Conservation (phyloP, 1,140 invertebrate genomes). For the Harpegnathos saltator region DNA sequence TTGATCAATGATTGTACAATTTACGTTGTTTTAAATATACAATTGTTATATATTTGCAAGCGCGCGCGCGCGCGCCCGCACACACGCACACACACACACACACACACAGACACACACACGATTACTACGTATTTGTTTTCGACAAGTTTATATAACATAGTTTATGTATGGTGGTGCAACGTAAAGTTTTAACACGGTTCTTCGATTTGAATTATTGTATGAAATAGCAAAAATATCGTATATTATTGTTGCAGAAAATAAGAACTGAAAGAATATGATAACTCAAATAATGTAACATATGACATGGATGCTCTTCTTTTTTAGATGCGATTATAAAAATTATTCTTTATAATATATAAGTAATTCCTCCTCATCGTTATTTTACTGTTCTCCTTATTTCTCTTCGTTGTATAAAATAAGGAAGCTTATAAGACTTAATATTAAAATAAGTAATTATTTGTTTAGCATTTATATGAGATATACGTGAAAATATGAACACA, state of each 20-base stretch:
- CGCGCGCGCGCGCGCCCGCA: conserved; percentile 10
- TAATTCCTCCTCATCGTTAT: conserved; percentile 23
- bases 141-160: conserved; percentile 46
- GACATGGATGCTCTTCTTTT: conserved; percentile 13
- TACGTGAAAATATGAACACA: not conserved
- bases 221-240: not conserved
- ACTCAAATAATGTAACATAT: conserved; percentile 6
- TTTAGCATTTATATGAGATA: not conserved
- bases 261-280: not conserved
- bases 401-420: not conserved
- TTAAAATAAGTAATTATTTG: not conserved
- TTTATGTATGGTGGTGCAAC: conserved; percentile 8
- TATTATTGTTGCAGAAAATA: conserved; percentile 45
- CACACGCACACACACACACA: conserved; percentile 55
- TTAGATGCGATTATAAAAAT: conserved; percentile 56
- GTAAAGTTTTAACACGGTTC: conserved; percentile 32
- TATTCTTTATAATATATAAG: conserved; percentile 67
- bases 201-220: not conserved
- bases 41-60: not conserved
- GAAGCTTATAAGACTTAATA: conserved; percentile 8
- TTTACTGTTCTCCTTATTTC: conserved; percentile 6
- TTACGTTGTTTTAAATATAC: not conserved
- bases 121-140: conserved; percentile 28
- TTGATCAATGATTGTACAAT: conserved; percentile 22
- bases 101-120: conserved; percentile 63